phyloP scores from a whole-genome alignment of 2,113 vertebrate genomes.

The Typhlomys cinereus region DNA sequence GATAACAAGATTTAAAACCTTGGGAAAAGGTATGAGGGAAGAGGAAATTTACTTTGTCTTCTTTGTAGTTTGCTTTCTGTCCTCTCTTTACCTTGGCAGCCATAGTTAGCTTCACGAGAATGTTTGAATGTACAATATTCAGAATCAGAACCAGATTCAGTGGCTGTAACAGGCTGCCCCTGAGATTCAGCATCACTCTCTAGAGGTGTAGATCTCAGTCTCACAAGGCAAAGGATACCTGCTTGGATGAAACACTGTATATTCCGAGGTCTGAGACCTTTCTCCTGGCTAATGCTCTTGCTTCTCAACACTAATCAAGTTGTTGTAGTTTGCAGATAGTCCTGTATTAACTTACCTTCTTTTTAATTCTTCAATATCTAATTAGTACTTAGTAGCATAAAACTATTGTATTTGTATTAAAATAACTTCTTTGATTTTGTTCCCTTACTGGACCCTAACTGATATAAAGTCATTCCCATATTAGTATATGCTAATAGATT shows the following conservation, averaged over 20 bases:
- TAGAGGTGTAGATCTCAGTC: not conserved
- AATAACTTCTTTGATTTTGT: conserved; percentile 9
- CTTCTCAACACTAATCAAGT: rapidly evolving
- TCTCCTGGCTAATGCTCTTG: not conserved
- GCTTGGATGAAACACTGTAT: rapidly evolving
- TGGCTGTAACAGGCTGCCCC: not conserved
- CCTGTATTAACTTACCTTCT: not conserved
- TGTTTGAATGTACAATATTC: not conserved
- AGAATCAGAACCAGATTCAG: not conserved
- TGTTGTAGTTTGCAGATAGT: not conserved
- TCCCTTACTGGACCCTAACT: not conserved
- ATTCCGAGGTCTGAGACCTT: rapidly evolving
- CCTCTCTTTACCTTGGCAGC: not conserved
- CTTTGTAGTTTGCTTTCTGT: not conserved
- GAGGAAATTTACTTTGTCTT: not conserved
- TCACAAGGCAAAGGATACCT: not conserved
- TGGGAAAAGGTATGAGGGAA: no score
- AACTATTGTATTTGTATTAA: not conserved
- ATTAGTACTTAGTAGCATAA: not conserved
- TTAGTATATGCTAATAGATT: not conserved
- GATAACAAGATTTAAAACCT: no score
- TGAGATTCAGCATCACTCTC: not conserved
- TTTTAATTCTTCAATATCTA: not conserved
- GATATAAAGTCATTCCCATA: not conserved
- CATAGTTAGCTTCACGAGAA: not conserved